Conservation (phyloP, 2,797 vertebrate species). For the Cephalopachus bancanus region DNA sequence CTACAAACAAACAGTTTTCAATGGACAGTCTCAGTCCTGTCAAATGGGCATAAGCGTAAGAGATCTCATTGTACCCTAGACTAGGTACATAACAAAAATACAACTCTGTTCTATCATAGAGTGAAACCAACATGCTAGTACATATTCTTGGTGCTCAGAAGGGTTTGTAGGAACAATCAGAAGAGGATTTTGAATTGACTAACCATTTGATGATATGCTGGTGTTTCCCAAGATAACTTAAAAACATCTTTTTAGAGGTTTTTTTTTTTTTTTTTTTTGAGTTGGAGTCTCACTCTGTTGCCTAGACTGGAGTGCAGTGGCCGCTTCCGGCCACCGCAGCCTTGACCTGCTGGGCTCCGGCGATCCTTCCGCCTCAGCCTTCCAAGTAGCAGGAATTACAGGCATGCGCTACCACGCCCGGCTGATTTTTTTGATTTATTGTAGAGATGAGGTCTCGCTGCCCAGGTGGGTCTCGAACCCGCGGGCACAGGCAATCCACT, state of each 20-base stretch:
- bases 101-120: not conserved
- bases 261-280: not conserved
- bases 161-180: not conserved
- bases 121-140: not conserved
- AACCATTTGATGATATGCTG: not conserved
- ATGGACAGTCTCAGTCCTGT: not conserved
- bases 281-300: too few relatives aligned
- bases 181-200: not conserved
- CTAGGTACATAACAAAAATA: not conserved
- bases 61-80: not conserved
- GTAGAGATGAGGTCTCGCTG: too few relatives aligned
- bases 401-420: too few relatives aligned
- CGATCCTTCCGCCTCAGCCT: too few relatives aligned
- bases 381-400: too few relatives aligned
- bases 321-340: too few relatives aligned
- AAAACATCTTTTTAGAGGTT: not conserved
- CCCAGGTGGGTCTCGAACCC: too few relatives aligned
- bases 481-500: too few relatives aligned
- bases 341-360: too few relatives aligned
- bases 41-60: not conserved
- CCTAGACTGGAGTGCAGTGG: too few relatives aligned
- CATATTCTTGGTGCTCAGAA: not conserved
- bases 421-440: too few relatives aligned
- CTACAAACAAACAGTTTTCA: slow-evolving; percentile 58
- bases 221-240: not conserved